Conservation (phyloP, 1,140 invertebrate species). For the Lysiphlebus fabarum region DNA sequence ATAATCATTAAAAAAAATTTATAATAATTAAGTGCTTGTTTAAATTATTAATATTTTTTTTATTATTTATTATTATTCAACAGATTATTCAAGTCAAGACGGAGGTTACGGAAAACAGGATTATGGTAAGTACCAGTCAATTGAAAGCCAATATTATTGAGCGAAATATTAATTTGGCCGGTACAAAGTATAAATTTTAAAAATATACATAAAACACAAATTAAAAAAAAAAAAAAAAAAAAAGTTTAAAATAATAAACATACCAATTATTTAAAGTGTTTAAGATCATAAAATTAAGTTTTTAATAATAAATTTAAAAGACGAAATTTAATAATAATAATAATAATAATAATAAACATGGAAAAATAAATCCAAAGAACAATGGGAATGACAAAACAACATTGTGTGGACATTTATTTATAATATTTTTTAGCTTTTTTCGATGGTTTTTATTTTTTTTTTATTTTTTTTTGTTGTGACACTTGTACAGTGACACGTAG, state of each 20-base stretch:
- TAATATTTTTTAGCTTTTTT: too few species aligned
- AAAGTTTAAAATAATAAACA: not conserved
- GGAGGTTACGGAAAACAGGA: constrained; percentile 51
- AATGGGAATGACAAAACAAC: too few species aligned
- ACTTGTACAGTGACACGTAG: too few species aligned
- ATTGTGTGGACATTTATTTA: too few species aligned
- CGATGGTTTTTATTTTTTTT: too few species aligned
- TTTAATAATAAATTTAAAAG: not conserved
- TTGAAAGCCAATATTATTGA: constrained; percentile 28
- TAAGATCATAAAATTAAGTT: not conserved
- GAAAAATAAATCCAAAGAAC: too few species aligned
- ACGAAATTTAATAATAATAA: too few species aligned
- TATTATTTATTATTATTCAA: constrained; percentile 37
- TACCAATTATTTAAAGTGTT: constrained; percentile 4
- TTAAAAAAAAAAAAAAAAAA: not conserved
- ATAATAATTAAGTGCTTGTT: not conserved
- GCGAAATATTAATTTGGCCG: constrained; percentile 11
- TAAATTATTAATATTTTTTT: constrained; percentile 17
- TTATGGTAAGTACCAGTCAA: constrained; percentile 51
- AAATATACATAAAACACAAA: constrained; percentile 15
- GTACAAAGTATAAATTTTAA: constrained; percentile 14
- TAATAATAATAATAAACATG: too few species aligned
- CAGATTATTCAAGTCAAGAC: constrained; percentile 50
- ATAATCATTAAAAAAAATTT: not conserved
- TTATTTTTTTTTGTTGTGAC: too few species aligned